Evolutionary conservation across 1,140 invertebrate genomes (phyloP).

Genomic region (Lepidurus apus): DNA sequence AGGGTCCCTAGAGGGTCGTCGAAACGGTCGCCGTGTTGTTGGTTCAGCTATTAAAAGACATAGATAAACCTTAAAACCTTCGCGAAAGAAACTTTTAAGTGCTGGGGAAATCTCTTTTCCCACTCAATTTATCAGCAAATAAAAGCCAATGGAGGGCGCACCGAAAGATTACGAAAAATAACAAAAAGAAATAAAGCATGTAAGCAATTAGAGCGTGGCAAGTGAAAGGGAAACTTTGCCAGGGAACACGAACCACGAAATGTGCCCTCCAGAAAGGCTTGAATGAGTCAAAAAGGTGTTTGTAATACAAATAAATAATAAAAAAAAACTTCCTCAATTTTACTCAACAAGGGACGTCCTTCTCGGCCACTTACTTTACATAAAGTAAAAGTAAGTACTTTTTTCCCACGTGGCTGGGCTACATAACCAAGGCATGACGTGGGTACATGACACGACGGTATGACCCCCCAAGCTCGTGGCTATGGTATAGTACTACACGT

Average conservation of each 20-base stretch:
- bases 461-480: background rate
- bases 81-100: background rate
- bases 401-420: slow-evolving; percentile 15
- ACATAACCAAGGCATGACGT: background rate
- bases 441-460: background rate
- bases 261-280: slow-evolving; percentile 17
- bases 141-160: background rate
- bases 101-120: background rate
- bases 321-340: background rate
- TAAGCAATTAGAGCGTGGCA: slow-evolving; percentile 18
- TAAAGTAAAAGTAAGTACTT: slow-evolving; percentile 12
- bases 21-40: slow-evolving; percentile 24
- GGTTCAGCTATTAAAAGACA: slow-evolving; percentile 18
- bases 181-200: background rate
- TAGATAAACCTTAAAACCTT: background rate
- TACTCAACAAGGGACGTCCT: background rate
- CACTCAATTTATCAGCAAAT: no score
- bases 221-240: slow-evolving; percentile 21
- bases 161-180: background rate
- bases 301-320: background rate
- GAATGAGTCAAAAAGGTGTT: background rate
- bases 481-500: no score
- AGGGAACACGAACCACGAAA: slow-evolving; percentile 6
- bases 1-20: slow-evolving; percentile 16
- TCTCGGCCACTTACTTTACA: background rate